Base-by-base conservation (phyloP, 64 coral and sea anemone genomes). In the Acropora tenuis region DNA sequence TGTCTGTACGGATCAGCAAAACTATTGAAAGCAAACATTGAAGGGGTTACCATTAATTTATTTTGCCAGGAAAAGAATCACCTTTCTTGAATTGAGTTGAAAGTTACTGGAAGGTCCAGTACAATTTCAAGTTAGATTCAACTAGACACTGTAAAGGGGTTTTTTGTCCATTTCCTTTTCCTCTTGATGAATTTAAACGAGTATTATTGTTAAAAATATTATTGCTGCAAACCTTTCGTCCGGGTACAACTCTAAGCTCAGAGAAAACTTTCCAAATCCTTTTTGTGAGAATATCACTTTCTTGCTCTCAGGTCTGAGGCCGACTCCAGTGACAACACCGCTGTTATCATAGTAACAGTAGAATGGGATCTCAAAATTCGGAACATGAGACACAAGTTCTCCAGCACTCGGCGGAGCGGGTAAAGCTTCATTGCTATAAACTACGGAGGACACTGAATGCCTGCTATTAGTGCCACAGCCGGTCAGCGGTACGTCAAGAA, bases 341-440 rank as follows among this genome's bases (percentile, higher is more conserved):
- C 80, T 61, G 49, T 43, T 87, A n/a, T 84, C 83, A 78, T 93
- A 93, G 60, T 78, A 93, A 73, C 91, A 93, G 12, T 82, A 63
- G 63, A 93, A 93, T 46, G 91, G 83, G 6, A 93, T 86, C 76
- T 77, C 20, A 50, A 93, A 50, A 68, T 93, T 61, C 52, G 53
- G 67, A 3, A 87, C 57, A 42, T 86, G 83, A 1, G 84, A 83
- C 15, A 78, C 74, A 43, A 86, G 1, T 43, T 86, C 74, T 47
- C 68, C 57, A 12, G 61, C 74, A 41, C 47, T 49, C 1, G 82
- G 15, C 3, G 59, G 74, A 41, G 80, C 91, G 6, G 91, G 72
- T 11, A 85, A 68, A 69, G 82, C 82, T 85, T 71, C 82, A 61
- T 93, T 93, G 48, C 83, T 93, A 46, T 93, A 93, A 41, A 93